Evolutionary conservation across 2,797 vertebrate genomes (phyloP), one percentile per base, ranked within the genome.

Genomic region (Scomberomorus guttatus): DNA sequence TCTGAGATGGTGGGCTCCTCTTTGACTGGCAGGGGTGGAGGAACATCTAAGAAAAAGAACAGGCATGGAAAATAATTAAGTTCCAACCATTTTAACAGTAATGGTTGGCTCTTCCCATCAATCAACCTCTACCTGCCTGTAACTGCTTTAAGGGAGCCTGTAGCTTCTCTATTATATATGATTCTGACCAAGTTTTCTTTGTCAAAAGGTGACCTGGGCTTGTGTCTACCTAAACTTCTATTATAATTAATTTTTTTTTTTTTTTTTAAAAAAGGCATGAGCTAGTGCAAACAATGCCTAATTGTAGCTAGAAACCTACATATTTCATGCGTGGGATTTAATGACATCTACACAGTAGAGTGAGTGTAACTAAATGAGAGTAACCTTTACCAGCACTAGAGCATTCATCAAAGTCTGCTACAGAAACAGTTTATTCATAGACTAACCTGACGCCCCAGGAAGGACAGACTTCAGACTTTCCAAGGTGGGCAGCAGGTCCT

Each of bases 401-500:
- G 3, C 22, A 34, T 48, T 60, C 9, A 46, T 54, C 0, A n/a
- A 1, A 57, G n/a, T 42, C 5, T 44, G 11, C 13, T 9, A 10
- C 17, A 67, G 22, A 81, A 57, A 57, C 8, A 11, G 18, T 50
- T 50, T 20, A 50, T 50, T 20, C 6, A 25, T 50, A 17, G 4
- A 2, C 34, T 91, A 84, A 98, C 97, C 95, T 90, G 95, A 83
- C n/a, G 80, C 27, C 48, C 94, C 87, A 39, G 87, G 86, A 29
- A 82, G 27, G 15, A 79, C 60, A 52, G 79, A 72, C 20, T 92
- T 77, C 3, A 18, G 82, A 58, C 68, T 57, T 14, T 90, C 92
- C 65, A 96, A 86, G n/a, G 89, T 72, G 9, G 94, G 94, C 22
- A 97, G 88, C 0, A 98, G 87, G 24, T 98, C 96, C 72, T 96